These are phyloP conservation scores for Arbacia lixula DNA, from an alignment of 53 echinoderm and acorn worm genomes.

Conservation along the genomic window DNA sequence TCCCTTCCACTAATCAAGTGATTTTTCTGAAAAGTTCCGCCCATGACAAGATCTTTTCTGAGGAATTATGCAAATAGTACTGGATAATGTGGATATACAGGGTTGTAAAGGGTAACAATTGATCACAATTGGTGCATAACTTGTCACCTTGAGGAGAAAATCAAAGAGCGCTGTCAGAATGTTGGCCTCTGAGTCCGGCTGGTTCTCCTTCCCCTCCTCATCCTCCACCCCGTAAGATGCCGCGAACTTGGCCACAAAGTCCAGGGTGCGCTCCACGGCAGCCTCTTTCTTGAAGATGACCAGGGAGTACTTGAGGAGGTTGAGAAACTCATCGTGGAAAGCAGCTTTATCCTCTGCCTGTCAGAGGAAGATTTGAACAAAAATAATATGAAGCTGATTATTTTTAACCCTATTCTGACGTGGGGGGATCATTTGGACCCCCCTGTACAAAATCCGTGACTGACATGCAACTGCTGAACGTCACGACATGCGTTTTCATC, in stretches of 20 bases:
- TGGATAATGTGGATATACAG: no score
- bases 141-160: conserved; percentile 79
- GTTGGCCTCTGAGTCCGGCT: conserved; percentile 40
- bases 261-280: conserved; percentile 92
- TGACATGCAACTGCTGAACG: no score
- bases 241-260: conserved; percentile 93
- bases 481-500: no score
- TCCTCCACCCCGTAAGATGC: conserved; percentile 65
- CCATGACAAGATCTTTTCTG: no score
- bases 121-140: not conserved
- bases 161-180: conserved; percentile 82
- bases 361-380: not conserved
- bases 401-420: no score
- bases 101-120: no score
- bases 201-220: conserved; percentile 64
- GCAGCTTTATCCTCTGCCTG: conserved; percentile 77
- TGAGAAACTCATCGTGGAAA: conserved; percentile 83
- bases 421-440: no score
- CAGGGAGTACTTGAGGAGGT: conserved; percentile 80
- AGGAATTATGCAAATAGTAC: no score
- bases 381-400: no score
- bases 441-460: no score
- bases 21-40: no score
- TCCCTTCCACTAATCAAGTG: no score
- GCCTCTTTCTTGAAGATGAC: conserved; percentile 90